These are phyloP conservation scores for Antrozous pallidus DNA, from an alignment of 2,797 vertebrate species.

Conservation along the genomic window DNA sequence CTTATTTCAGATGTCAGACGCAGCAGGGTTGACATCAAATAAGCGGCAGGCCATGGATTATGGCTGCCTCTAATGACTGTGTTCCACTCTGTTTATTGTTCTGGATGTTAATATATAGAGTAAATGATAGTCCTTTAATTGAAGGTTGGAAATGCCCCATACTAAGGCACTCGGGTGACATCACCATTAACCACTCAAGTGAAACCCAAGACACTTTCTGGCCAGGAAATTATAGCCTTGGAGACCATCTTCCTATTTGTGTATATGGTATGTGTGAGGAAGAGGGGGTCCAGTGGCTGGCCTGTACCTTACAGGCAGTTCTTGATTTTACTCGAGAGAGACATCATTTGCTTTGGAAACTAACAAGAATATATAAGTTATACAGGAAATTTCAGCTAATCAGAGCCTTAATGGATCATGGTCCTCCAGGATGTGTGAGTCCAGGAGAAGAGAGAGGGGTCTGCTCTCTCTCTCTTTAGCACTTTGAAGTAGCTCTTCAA, in stretches of 20 bases:
- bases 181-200: constrained; percentile 73
- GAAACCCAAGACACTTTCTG: constrained; percentile 75
- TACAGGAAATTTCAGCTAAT: constrained; percentile 40
- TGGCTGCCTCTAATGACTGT: constrained; percentile 76
- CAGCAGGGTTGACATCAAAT: constrained; percentile 62
- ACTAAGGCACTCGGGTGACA: constrained; percentile 66
- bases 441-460: not conserved
- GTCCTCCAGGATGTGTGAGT: not conserved
- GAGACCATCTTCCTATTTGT: constrained; percentile 72
- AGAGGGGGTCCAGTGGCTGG: not conserved
- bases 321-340: constrained; percentile 61
- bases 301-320: not conserved
- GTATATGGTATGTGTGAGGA: constrained; percentile 42
- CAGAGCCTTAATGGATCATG: not conserved
- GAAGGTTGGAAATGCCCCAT: constrained; percentile 72
- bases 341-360: constrained; percentile 58
- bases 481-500: not conserved
- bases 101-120: constrained; percentile 83
- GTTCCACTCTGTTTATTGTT: constrained; percentile 74
- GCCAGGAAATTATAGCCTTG: constrained; percentile 74
- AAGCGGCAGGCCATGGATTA: constrained; percentile 68
- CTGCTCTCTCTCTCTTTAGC: not conserved
- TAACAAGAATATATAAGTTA: constrained; percentile 49
- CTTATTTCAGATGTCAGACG: constrained; percentile 65
- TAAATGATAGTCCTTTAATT: constrained; percentile 80